Evolutionary conservation across 2,113 vertebrate species (phyloP).

Genomic region (Ammospiza nelsoni): DNA sequence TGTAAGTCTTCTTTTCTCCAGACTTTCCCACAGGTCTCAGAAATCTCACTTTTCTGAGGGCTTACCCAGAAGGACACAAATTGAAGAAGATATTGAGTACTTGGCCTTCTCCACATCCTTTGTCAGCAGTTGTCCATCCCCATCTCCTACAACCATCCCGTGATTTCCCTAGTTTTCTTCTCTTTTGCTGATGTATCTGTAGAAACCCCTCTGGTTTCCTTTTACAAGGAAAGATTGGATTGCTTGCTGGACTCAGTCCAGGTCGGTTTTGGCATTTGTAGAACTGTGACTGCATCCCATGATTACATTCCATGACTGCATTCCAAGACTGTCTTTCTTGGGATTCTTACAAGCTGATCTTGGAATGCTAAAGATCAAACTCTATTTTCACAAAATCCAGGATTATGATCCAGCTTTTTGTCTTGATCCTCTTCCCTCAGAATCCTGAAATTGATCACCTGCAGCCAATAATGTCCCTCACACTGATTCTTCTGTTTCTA

Average conservation of each 20-base stretch:
- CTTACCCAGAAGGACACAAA: not conserved
- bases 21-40: not conserved
- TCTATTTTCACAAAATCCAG: not conserved
- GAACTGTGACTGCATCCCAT: not conserved
- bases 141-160: fast-evolving
- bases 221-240: not conserved
- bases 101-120: not conserved
- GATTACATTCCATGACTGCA: not conserved
- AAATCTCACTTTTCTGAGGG: not conserved
- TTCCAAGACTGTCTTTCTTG: not conserved
- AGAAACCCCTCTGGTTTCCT: not conserved
- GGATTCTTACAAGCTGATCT: not conserved
- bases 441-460: not conserved
- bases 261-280: not conserved
- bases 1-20: not conserved
- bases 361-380: not conserved
- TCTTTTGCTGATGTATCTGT: not conserved
- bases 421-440: not conserved
- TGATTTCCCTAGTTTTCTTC: not conserved
- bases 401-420: not conserved
- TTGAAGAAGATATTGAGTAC: not conserved
- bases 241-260: not conserved
- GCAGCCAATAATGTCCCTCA: not conserved
- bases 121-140: not conserved
- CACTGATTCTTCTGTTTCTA: not conserved